Evolutionary conservation across 1,140 invertebrate genomes (phyloP).

Genomic region (Dryas iulia): DNA sequence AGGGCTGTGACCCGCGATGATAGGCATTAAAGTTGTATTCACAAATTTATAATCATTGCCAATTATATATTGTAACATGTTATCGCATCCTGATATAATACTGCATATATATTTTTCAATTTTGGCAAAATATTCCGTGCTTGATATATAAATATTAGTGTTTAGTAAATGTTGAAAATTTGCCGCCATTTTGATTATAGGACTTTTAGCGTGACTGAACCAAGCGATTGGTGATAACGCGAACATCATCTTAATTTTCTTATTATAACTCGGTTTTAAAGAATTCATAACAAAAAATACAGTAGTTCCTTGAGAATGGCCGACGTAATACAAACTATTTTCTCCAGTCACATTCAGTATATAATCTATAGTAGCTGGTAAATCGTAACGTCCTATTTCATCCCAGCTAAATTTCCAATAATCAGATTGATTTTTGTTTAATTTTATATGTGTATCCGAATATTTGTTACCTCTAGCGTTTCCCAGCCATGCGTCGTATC

Average conservation of each 20-base stretch:
- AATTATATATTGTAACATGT: conserved; percentile 79
- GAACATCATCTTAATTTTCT: conserved; percentile 83
- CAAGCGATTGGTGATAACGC: conserved; percentile 85
- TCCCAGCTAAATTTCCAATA: conserved; percentile 83
- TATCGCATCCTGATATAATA: conserved; percentile 78
- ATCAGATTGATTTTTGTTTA: conserved; percentile 52
- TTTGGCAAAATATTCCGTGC: conserved; percentile 70
- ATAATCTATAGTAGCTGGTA: conserved; percentile 88
- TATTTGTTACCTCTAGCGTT: conserved; percentile 88
- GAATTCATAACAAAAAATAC: conserved; percentile 79
- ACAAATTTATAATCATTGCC: conserved; percentile 79
- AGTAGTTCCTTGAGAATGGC: conserved; percentile 82
- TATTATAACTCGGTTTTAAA: conserved; percentile 82
- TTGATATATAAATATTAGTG: conserved; percentile 78
- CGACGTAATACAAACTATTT: conserved; percentile 83
- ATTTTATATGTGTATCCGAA: conserved; percentile 78
- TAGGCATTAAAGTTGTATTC: conserved; percentile 81
- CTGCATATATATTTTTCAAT: conserved; percentile 76
- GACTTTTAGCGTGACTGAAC: conserved; percentile 81
- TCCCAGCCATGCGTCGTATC: conserved; percentile 88
- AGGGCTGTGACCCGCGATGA: conserved; percentile 89
- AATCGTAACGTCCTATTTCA: conserved; percentile 87
- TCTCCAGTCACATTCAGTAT: conserved; percentile 79
- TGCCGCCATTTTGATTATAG: conserved; percentile 71
- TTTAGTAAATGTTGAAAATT: conserved; percentile 80